Conservation (phyloP, 2,888 invertebrate species). For the Dioctria linearis region DNA sequence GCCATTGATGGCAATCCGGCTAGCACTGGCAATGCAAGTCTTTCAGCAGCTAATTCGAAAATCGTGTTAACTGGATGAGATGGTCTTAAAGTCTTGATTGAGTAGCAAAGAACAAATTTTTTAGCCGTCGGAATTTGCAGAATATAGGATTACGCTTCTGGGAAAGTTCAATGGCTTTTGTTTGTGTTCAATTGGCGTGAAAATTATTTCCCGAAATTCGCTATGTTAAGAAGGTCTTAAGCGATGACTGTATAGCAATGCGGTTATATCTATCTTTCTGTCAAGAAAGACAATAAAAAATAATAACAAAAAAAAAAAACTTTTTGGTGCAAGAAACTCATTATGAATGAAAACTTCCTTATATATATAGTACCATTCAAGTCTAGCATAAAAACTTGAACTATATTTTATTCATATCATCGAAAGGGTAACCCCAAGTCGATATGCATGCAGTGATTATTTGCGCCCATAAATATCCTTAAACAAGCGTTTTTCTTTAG, state of each 20-base stretch:
- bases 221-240: constrained; percentile 8
- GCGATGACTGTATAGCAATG: not conserved
- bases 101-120: constrained; percentile 54
- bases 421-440: constrained; percentile 45
- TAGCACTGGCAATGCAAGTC: not conserved
- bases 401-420: constrained; percentile 47
- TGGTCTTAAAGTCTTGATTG: constrained; percentile 52
- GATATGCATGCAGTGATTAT: constrained; percentile 40
- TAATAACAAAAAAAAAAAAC: constrained; percentile 50
- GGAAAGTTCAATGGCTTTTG: constrained; percentile 51
- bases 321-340: not conserved
- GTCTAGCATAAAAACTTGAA: not conserved
- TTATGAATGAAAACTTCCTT: too few relatives aligned
- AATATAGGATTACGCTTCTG: constrained; percentile 54
- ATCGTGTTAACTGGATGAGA: constrained; percentile 54
- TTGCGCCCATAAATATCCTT: constrained; percentile 43
- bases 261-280: too few relatives aligned
- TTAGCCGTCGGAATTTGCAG: constrained; percentile 53
- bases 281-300: too few relatives aligned
- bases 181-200: constrained; percentile 46
- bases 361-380: too few relatives aligned
- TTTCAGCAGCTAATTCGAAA: constrained; percentile 55
- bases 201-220: constrained; percentile 29
- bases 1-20: constrained; percentile 23
- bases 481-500: constrained; percentile 11